Conservation (phyloP, 92 coral and sea anemone genomes). For the Porites lobata region DNA sequence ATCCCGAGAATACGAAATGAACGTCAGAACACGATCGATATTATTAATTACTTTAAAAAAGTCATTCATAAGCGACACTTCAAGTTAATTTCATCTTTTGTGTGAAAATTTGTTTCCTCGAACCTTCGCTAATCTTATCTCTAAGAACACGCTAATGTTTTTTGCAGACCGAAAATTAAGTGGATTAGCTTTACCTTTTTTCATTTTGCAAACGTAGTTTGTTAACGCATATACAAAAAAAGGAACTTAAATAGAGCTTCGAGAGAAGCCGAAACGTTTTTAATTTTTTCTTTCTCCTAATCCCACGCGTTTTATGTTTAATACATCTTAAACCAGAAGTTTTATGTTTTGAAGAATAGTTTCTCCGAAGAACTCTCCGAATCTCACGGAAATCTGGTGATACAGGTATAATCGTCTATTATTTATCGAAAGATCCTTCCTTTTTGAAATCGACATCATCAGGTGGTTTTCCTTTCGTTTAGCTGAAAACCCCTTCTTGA, state of each 20-base stretch:
- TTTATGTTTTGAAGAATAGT: background rate
- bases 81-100: background rate
- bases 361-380: background rate
- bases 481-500: background rate
- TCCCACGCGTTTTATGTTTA: background rate
- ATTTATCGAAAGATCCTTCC: background rate
- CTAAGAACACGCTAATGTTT: background rate
- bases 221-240: background rate
- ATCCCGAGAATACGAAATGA: background rate
- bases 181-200: background rate
- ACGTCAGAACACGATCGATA: background rate
- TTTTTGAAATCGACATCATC: background rate
- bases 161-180: background rate
- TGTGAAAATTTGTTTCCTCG: background rate
- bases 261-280: background rate
- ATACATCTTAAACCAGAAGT: background rate
- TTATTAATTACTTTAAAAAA: too few relatives aligned
- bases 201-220: background rate
- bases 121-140: background rate
- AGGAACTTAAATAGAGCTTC: too few relatives aligned
- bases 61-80: background rate
- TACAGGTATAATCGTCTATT: background rate
- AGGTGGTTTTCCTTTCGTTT: background rate
- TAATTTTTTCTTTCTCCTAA: too few relatives aligned
- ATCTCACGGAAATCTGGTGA: background rate